Evolutionary conservation across 2,113 vertebrate species (phyloP).

Genomic region (Mirounga angustirostris): DNA sequence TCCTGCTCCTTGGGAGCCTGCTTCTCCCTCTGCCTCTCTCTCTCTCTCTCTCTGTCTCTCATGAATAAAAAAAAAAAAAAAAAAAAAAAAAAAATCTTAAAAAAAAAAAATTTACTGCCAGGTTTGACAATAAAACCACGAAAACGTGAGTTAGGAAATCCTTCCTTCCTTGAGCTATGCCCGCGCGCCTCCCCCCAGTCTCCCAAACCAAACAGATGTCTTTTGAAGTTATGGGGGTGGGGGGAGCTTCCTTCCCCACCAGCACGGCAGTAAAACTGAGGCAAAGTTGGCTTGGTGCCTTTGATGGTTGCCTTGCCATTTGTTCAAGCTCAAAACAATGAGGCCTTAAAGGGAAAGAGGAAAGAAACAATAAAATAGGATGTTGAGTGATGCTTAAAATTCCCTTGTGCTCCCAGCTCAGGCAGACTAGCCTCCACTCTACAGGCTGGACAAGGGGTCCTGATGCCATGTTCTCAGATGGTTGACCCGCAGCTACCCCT

Average conservation of each 20-base stretch:
- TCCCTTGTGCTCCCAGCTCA: not conserved
- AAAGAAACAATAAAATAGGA: conserved; percentile 39
- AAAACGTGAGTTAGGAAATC: conserved; percentile 79
- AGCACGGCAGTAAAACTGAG: conserved; percentile 77
- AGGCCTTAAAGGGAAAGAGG: not conserved
- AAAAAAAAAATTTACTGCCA: conserved; percentile 79
- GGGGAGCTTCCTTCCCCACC: conserved; percentile 55
- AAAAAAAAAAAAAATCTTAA: no score
- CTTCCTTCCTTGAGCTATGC: conserved; percentile 62
- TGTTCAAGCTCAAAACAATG: not conserved
- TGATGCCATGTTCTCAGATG: not conserved
- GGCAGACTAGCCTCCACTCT: not conserved
- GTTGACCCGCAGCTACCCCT: not conserved
- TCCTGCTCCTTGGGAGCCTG: no score
- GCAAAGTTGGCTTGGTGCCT: not conserved
- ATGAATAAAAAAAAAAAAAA: no score
- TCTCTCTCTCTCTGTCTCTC: no score
- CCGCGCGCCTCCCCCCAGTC: not conserved
- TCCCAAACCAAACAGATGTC: conserved; percentile 75
- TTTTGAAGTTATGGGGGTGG: conserved; percentile 80
- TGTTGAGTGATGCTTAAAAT: not conserved
- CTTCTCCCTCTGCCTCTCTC: no score
- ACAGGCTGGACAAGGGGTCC: not conserved
- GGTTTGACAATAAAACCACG: conserved; percentile 80
- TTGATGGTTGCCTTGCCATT: not conserved